These are phyloP conservation scores for Xiphorhynchus elegans DNA, from an alignment of 2,113 vertebrate genomes.

Conservation along the genomic window DNA sequence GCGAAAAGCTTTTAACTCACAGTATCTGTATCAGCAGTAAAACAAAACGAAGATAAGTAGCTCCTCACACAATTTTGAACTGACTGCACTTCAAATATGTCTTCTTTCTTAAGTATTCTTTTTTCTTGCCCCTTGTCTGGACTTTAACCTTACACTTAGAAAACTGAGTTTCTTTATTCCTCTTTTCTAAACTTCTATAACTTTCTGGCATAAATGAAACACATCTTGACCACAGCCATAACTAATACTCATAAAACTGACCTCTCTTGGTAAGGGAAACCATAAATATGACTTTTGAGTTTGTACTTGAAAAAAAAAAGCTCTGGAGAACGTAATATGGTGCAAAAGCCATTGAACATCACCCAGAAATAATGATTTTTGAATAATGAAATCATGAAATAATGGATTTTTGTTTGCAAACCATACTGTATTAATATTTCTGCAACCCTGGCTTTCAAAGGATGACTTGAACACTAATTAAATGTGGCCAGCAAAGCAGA, in stretches of 20 bases:
- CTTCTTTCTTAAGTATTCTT: not conserved
- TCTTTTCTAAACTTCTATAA: not conserved
- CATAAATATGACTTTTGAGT: not conserved
- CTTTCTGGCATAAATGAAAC: not conserved
- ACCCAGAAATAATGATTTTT: not conserved
- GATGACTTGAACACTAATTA: not conserved
- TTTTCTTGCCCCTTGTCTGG: not conserved
- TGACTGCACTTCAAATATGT: not conserved
- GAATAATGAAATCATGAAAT: too few species aligned
- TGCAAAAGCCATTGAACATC: not conserved
- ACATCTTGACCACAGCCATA: not conserved
- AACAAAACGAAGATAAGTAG: conserved; percentile 13
- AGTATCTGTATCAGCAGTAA: not conserved
- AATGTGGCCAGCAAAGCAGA: not conserved
- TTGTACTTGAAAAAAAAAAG: not conserved
- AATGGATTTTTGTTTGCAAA: conserved; percentile 20
- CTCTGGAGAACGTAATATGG: not conserved
- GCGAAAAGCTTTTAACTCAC: not conserved
- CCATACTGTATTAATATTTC: not conserved
- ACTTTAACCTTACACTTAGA: not conserved
- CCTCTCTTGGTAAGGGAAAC: not conserved
- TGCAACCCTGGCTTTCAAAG: conserved; percentile 20
- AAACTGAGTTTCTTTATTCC: not conserved
- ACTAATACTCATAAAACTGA: not conserved
- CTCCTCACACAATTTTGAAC: not conserved